Percentiles rank a stretch among this genome's conserved stretches.
phyloP scores from a whole-genome alignment of 2,888 invertebrate genomes.

The Eucriotettix oculatus region DNA sequence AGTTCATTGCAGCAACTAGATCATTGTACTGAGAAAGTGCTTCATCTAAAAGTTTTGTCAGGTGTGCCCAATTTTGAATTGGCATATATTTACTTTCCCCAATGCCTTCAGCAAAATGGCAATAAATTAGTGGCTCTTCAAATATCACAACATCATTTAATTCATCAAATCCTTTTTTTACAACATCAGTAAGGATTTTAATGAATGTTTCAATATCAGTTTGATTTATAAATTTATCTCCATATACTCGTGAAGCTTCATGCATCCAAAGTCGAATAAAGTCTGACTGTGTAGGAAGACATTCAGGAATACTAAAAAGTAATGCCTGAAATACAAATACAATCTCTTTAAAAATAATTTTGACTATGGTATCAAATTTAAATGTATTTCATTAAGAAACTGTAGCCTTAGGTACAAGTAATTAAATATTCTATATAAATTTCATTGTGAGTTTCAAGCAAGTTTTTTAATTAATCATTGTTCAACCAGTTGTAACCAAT shows the following conservation, averaged over 20 bases:
- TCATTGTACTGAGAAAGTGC: constrained; percentile 78
- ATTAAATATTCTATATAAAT: no score
- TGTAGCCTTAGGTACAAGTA: no score
- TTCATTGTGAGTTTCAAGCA: no score
- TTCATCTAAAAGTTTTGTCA: constrained; percentile 50
- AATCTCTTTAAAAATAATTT: no score
- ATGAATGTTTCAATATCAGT: constrained; percentile 54
- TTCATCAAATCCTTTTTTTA: constrained; percentile 47
- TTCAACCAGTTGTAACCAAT: no score
- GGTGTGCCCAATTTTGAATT: constrained; percentile 48
- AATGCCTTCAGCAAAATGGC: constrained; percentile 82
- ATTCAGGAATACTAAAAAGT: constrained; percentile 63
- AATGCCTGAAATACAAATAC: constrained; percentile 46
- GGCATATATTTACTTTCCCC: constrained; percentile 84
- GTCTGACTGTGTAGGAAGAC: constrained; percentile 48
- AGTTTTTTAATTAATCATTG: no score
- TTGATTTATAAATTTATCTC: constrained; percentile 74
- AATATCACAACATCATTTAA: constrained; percentile 56
- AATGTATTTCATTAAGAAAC: no score
- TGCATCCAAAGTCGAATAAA: constrained; percentile 77
- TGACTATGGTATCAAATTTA: no score
- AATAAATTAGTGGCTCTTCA: constrained; percentile 63
- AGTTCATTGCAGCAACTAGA: constrained; percentile 74
- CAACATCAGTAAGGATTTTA: constrained; percentile 53
- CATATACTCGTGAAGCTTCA: constrained; percentile 78